Evolutionary conservation across 2,888 invertebrate genomes (phyloP).

Genomic region (Pomacea canaliculata): DNA sequence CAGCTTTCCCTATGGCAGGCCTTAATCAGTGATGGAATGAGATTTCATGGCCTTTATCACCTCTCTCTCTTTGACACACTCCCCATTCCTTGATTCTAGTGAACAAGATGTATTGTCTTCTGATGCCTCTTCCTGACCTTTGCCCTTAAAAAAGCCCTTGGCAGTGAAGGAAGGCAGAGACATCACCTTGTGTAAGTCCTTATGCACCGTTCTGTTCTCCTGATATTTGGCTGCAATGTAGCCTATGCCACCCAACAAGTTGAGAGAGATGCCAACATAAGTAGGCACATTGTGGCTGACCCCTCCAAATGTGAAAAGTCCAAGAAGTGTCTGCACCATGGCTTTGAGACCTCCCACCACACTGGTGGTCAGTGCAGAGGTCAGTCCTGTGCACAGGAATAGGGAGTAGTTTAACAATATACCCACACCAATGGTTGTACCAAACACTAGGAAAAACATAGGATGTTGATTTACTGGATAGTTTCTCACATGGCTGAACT

Average conservation of each 20-base stretch:
- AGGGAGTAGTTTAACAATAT: slow-evolving; percentile 70
- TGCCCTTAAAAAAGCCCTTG: not conserved
- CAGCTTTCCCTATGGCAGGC: too few relatives aligned
- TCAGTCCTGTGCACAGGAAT: slow-evolving; percentile 70
- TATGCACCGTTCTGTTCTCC: slow-evolving; percentile 44
- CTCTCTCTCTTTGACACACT: slow-evolving; percentile 6
- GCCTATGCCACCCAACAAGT: slow-evolving; percentile 66
- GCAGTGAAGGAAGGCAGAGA: slow-evolving; percentile 39
- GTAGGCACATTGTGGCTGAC: slow-evolving; percentile 65
- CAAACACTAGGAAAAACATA: slow-evolving; percentile 62
- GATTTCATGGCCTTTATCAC: not conserved
- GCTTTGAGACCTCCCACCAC: slow-evolving; percentile 70
- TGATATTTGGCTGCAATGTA: slow-evolving; percentile 68
- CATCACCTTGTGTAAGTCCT: slow-evolving; percentile 48
- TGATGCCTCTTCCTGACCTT: not conserved
- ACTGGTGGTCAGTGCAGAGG: slow-evolving; percentile 71
- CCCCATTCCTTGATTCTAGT: not conserved
- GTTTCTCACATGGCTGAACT: slow-evolving; percentile 40
- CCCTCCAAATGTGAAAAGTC: slow-evolving; percentile 71
- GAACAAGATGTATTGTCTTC: not conserved
- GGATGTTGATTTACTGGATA: slow-evolving; percentile 38
- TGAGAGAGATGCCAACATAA: slow-evolving; percentile 67
- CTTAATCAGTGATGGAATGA: too few relatives aligned
- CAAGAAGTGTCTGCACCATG: slow-evolving; percentile 69
- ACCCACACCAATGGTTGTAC: slow-evolving; percentile 61